Evolutionary conservation across 2,888 invertebrate genomes (phyloP).

Genomic region (Phragmatobia fuliginosa): DNA sequence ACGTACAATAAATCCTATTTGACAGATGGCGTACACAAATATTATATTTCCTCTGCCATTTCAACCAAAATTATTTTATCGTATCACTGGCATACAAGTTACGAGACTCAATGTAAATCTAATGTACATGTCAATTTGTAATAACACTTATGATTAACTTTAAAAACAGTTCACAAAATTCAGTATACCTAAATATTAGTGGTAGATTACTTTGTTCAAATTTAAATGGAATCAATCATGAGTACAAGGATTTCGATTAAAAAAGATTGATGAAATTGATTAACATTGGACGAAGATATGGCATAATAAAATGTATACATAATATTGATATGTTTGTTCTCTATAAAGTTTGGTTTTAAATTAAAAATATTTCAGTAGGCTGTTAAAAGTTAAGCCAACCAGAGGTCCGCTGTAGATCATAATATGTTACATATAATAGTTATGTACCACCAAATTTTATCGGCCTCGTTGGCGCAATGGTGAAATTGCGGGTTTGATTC

Average conservation of each 20-base stretch:
- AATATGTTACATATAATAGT: not conserved
- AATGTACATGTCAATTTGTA: too few relatives aligned
- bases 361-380: not conserved
- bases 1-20: constrained; percentile 14
- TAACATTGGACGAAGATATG: not conserved
- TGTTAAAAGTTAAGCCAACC: not conserved
- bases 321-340: not conserved
- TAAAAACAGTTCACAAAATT: too few relatives aligned
- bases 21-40: constrained; percentile 1
- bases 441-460: not conserved
- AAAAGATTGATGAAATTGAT: not conserved
- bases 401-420: not conserved
- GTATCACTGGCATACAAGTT: not conserved
- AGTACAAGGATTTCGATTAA: not conserved
- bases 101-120: too few relatives aligned
- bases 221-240: not conserved
- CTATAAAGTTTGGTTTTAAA: not conserved
- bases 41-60: constrained; percentile 3
- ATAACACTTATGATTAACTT: not conserved
- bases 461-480: too few relatives aligned
- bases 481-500: too few relatives aligned
- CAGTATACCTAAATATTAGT: not conserved
- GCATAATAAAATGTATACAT: not conserved
- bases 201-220: not conserved
- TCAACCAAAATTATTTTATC: not conserved